phyloP scores from a whole-genome alignment of 2,888 invertebrate genomes.

The Volucella bombylans region DNA sequence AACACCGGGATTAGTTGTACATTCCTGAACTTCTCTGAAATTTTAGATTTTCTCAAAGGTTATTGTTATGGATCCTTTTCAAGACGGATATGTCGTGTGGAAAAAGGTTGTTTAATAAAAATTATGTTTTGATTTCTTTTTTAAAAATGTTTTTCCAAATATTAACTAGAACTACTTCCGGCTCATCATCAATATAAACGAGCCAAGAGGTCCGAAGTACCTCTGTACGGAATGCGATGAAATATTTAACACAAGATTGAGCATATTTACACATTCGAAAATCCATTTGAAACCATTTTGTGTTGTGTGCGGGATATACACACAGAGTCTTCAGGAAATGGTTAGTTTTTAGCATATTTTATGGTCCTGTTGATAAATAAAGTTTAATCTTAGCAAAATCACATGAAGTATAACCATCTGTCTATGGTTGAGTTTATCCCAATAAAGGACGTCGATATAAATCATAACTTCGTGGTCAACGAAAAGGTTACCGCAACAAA shows the following conservation, averaged over 20 bases:
- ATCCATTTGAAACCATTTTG: slow-evolving; percentile 68
- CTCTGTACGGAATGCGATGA: slow-evolving; percentile 59
- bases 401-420: slow-evolving; percentile 57
- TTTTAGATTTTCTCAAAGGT: too few relatives aligned
- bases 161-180: slow-evolving; percentile 58
- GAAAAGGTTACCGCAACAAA: neutral
- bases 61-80: slow-evolving; percentile 14
- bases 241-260: slow-evolving; percentile 59
- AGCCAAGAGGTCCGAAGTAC: slow-evolving; percentile 66
- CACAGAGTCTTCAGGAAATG: slow-evolving; percentile 54
- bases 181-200: slow-evolving; percentile 59
- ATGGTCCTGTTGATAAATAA: neutral
- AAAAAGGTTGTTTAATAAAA: slow-evolving; percentile 44
- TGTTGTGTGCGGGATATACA: slow-evolving; percentile 59
- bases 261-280: slow-evolving; percentile 67
- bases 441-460: slow-evolving; percentile 11
- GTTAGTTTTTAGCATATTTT: slow-evolving; percentile 1
- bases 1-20: too few relatives aligned
- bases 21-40: too few relatives aligned
- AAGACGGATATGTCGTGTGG: slow-evolving; percentile 47
- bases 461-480: slow-evolving; percentile 11
- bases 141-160: neutral
- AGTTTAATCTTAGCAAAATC: slow-evolving; percentile 51
- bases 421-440: slow-evolving; percentile 45
- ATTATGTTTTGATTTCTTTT: neutral